Evolutionary conservation across 2,888 invertebrate species (phyloP).

Genomic region (Nomada fucata): DNA sequence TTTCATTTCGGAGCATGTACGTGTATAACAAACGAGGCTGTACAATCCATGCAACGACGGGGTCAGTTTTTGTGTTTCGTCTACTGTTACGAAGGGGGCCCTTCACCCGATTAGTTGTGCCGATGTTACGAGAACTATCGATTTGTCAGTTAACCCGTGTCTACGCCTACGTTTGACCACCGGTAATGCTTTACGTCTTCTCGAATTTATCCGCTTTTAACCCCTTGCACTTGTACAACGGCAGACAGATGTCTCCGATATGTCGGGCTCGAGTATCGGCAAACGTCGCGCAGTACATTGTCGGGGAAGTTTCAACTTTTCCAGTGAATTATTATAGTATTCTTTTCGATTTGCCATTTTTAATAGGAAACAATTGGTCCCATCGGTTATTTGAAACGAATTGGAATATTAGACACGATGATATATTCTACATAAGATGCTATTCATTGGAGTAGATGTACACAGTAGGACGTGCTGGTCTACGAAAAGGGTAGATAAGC

Average conservation of each 20-base stretch:
- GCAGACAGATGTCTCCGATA: neutral
- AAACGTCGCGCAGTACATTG: neutral
- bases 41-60: neutral
- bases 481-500: slow-evolving; percentile 57
- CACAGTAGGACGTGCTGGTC: slow-evolving; percentile 32
- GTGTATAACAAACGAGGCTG: neutral
- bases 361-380: too few relatives aligned
- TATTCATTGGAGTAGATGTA: slow-evolving; percentile 39
- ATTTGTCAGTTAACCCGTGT: slow-evolving; percentile 48
- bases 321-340: too few relatives aligned
- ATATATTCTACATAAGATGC: neutral
- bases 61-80: slow-evolving; percentile 10
- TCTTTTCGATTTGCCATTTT: too few relatives aligned
- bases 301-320: neutral
- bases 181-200: slow-evolving; percentile 11
- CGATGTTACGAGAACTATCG: slow-evolving; percentile 47
- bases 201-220: slow-evolving; percentile 40
- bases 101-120: slow-evolving; percentile 39
- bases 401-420: too few relatives aligned
- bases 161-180: slow-evolving; percentile 21
- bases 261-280: neutral
- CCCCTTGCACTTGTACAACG: slow-evolving; percentile 9
- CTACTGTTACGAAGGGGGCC: slow-evolving; percentile 18
- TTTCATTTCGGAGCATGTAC: slow-evolving; percentile 6
- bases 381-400: too few relatives aligned